Base-by-base conservation (phyloP, 2,888 invertebrate species). In the Pilophorus perplexus region DNA sequence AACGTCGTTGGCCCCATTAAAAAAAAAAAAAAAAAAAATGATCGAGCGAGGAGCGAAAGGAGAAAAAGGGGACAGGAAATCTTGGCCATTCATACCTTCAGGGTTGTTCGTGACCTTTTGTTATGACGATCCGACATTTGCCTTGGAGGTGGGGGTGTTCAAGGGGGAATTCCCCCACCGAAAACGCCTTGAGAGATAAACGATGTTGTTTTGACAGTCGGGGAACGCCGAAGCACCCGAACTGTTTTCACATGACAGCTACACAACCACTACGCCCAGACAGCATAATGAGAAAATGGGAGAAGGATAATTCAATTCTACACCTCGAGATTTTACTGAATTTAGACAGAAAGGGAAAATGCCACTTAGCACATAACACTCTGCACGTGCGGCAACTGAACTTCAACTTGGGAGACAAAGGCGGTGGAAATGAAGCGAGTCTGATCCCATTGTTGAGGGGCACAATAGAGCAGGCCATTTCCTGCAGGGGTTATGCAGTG, bases 121-220 rank as follows among this genome's bases (percentile, higher is more conserved):
- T 33, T 33, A 33, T 33, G 33, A 6, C 33, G 33, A 14, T 5
- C 8, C 8, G n/a, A 42, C 5, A 42, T 8, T 8, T 33, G 12
- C 33, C 6, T 12, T 8, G 33, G 33, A 33, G 33, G 33, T 33
- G 33, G 33, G 33, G n/a, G n/a, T n/a, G n/a, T n/a, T n/a, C n/a
- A 3, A 6, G 14, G 6, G 3, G 38, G 38, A 6, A 38, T 12
- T n/a, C 38, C 18, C 16, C 44, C 3, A 3, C 14, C 44, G 10
- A 10, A 18, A 20, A 2, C 44, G 2, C 18, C 44, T 44, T 18
- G 54, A 28, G 54, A 54, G 54, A 54, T 28, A 54, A 54, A 54
- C 33, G 54, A 28, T 54, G 28, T 54, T 54, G 54, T 54, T 54
- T 54, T 54, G 54, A 54, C 54, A 54, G 54, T 33, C n/a, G 54